Percentiles rank a stretch among this genome's conserved stretches.
Evolutionary conservation across 2,113 vertebrate species (phyloP).

Genomic region (Hippopotamus amphibius): DNA sequence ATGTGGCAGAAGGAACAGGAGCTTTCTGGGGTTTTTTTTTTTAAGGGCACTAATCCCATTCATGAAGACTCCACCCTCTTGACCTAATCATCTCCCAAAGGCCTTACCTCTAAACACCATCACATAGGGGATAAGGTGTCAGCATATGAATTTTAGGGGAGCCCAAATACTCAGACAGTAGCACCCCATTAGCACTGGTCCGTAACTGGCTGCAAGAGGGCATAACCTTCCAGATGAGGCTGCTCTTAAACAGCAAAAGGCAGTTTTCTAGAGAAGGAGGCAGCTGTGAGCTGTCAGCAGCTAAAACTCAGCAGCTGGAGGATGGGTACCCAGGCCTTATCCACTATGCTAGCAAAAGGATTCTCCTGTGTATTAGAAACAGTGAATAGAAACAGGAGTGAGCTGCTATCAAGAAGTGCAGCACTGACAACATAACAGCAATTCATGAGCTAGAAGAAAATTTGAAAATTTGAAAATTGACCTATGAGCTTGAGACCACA

Average conservation of each 20-base stretch:
- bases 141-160: not conserved
- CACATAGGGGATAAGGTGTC: not conserved
- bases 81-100: not conserved
- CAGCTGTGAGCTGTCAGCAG: not conserved
- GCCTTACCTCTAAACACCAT: not conserved
- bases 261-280: not conserved
- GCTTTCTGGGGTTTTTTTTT: not conserved
- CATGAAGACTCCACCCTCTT: not conserved
- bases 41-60: not conserved
- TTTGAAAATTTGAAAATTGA: not conserved
- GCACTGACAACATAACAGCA: not conserved
- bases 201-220: not conserved
- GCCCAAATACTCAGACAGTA: not conserved
- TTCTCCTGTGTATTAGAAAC: not conserved
- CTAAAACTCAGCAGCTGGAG: not conserved
- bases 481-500: not conserved
- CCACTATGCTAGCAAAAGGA: not conserved
- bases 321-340: no score
- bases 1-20: not conserved
- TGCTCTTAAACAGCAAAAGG: not conserved
- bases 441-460: not conserved
- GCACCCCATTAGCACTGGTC: not conserved
- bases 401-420: not conserved
- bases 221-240: not conserved
- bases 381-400: not conserved